Base-by-base conservation (phyloP, 2,797 vertebrate species). In the Prionace glauca region DNA sequence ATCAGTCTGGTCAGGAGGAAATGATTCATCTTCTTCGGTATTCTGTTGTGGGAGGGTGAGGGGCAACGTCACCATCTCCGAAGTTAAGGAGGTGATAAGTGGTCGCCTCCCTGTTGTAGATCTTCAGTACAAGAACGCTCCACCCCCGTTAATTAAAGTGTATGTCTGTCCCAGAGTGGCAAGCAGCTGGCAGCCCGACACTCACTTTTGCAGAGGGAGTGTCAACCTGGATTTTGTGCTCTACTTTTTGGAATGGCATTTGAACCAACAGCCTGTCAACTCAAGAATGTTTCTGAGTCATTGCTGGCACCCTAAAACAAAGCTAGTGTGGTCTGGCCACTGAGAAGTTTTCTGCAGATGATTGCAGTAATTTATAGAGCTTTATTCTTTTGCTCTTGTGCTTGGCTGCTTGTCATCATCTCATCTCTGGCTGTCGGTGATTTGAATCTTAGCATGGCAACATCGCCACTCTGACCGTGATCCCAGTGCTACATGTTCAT, bases 341-440 rank as follows among this genome's bases (percentile, higher is more conserved):
- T 24, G 2, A 24, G 41, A 9, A 86, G 77, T 79, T 14, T 41
- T 36, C 4, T 0, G 20, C 3, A 36, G 20, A 9, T 87, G 95
- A 91, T 95, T 77, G 74, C 62, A 84, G 36, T 56, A 90, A 95
- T n/a, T 45, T 84, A 95, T 29, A 9, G 93, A 56, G 62, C 20
- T 95, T 26, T 45, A 29, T 84, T 69, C 86, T 14, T 18, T 14
- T 22, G 32, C 95, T 45, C 14, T 62, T 41, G 56, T 32, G 18
- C 72, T 91, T 8, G 1, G 9, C 32, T 45, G 41, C 72, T 45
- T 71, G 0, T 20, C 24, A 0, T 20, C 32, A 0, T 16, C 50
- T 88, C 1, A 50, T 29, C 45, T 60, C 26, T 5, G 7, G 86
- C 50, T 56, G 26, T 20, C 50, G 32, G 50, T 84, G 36, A 22